Conservation (phyloP, 1,140 invertebrate genomes). For the Hylaeus anthracinus region DNA sequence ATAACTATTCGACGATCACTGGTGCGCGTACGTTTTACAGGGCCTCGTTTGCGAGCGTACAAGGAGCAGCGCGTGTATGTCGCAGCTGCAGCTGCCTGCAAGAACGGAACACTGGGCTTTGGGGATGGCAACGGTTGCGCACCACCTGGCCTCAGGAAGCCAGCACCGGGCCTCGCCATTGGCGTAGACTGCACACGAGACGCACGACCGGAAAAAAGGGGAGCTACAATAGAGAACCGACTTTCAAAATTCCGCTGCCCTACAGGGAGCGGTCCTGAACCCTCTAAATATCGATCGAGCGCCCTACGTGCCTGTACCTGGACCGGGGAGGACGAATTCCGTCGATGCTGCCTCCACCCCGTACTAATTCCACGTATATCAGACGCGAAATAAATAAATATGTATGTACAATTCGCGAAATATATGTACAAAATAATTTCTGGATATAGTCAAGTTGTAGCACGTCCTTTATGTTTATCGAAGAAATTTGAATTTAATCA, state of each 20-base stretch:
- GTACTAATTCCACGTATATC: not conserved
- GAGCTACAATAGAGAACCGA: conserved; percentile 50
- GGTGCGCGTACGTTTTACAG: conserved; percentile 16
- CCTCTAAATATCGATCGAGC: conserved; percentile 53
- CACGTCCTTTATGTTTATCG: too few relatives aligned
- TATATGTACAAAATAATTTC: too few relatives aligned
- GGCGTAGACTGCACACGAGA: conserved; percentile 64
- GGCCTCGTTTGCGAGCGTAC: conserved; percentile 23
- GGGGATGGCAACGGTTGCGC: conserved; percentile 77
- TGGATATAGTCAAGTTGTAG: too few relatives aligned
- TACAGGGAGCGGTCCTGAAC: not conserved
- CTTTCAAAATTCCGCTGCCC: conserved; percentile 67
- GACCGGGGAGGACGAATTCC: not conserved
- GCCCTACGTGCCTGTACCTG: conserved; percentile 34
- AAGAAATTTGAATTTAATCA: too few relatives aligned
- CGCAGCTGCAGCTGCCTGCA: conserved; percentile 72
- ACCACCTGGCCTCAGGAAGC: conserved; percentile 77
- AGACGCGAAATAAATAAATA: too few relatives aligned
- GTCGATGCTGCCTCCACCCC: too few relatives aligned
- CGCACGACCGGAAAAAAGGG: conserved; percentile 46
- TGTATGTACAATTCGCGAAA: too few relatives aligned
- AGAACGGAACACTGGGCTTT: conserved; percentile 69
- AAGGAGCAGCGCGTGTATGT: conserved; percentile 47
- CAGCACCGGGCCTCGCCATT: conserved; percentile 71
- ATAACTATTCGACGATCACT: conserved; percentile 28